Base-by-base conservation (phyloP, 2,113 vertebrate species). In the Cephalopholis sonnerati region DNA sequence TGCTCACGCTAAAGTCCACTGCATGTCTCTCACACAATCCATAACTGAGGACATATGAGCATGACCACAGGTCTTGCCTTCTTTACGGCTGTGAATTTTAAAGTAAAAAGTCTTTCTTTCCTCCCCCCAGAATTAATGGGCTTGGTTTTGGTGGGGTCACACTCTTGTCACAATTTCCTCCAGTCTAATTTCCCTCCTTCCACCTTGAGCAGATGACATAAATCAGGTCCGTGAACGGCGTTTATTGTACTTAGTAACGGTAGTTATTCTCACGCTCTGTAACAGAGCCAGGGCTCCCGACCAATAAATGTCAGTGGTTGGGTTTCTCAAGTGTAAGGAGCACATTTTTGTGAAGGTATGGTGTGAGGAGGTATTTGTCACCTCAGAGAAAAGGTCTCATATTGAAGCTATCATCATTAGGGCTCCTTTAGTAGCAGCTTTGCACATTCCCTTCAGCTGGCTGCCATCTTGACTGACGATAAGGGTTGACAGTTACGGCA, bases 351-450 rank as follows among this genome's bases (percentile, higher is more conserved):
- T 77, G 57, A 66, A 83, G 65, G 82, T 80, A 11, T 36, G 65
- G 58, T 80, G 83, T 82, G 83, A 54, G 57, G 70, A 87, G 79
- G 84, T 78, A 48, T 92, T 91, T 91, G 88, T 90, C 90, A 89
- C 89, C 85, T 91, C 77, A 24, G 74, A 92, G 78, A 82, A 84
- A 87, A 79, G 85, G 86, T 86, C 87, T 90, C 92, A 89, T 90
- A 76, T 89, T 92, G 87, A 92, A 94, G 76, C 79, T 27, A 94
- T 93, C 85, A 92, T 83, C 82, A 88, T 94, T 91, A 87, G 59
- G 10, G 59, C 63, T 85, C 54, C 10, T 83, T 80, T 41, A 83
- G 73, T 77, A 81, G 81, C 59, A 73, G 59, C 46, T 67, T 75
- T 55, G 58, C 71, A 24, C 59, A 9, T 48, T 41, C 81, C 81